phyloP scores from a whole-genome alignment of 37 sponge, comb jelly and placozoan genomes.

The Axinella damicornis region DNA sequence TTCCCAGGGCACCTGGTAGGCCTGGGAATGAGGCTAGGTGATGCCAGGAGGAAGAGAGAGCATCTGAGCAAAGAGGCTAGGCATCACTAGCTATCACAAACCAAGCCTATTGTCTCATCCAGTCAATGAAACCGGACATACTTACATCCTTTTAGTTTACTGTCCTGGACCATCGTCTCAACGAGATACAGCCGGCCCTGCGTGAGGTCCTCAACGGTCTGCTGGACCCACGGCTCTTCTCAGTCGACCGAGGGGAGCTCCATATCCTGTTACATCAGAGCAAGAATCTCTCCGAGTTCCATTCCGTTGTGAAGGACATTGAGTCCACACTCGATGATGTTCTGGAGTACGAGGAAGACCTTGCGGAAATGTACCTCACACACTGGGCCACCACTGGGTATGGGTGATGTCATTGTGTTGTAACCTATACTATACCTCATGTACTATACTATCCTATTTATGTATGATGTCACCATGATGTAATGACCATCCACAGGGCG shows the following conservation, averaged over 20 bases:
- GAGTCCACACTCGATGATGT: slow-evolving; percentile 55
- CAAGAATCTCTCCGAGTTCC: slow-evolving; percentile 68
- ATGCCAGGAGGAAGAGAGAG: too few species aligned
- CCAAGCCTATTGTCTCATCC: too few species aligned
- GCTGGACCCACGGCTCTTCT: slow-evolving; percentile 55
- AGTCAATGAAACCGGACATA: too few species aligned
- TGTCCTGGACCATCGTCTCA: slow-evolving; percentile 27
- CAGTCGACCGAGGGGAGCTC: slow-evolving; percentile 55
- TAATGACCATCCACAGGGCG: neutral
- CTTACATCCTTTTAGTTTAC: slow-evolving; percentile 31
- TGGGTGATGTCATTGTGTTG: neutral
- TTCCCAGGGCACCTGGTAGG: too few species aligned
- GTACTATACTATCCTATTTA: neutral
- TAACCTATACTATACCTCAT: neutral
- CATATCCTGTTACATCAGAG: slow-evolving; percentile 57
- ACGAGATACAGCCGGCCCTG: slow-evolving; percentile 6
- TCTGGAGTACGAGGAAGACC: slow-evolving; percentile 60
- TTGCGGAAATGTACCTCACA: slow-evolving; percentile 67
- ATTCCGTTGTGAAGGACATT: slow-evolving; percentile 49
- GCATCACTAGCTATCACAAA: too few species aligned
- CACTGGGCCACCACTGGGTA: slow-evolving; percentile 41
- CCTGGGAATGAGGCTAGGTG: too few species aligned
- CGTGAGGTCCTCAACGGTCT: slow-evolving; percentile 37
- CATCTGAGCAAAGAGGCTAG: too few species aligned
- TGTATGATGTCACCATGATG: neutral